Percentiles rank a stretch among this genome's conserved stretches.
Conservation (phyloP, 2,797 vertebrate species). For the Takifugu ocellatus region DNA sequence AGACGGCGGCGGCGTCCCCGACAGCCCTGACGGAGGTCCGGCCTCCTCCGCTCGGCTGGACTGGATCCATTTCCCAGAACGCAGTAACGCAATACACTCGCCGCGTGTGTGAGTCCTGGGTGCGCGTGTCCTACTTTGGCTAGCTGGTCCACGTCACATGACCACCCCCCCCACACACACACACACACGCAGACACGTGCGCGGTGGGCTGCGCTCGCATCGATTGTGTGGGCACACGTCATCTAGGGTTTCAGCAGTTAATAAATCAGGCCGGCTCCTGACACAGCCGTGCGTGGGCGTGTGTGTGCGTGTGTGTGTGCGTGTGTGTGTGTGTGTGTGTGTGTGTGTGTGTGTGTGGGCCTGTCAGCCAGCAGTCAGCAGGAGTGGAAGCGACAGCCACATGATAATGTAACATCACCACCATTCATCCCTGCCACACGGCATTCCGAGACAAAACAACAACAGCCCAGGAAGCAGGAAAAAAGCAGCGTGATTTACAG, state of each 20-base stretch:
- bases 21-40: slow-evolving; percentile 94
- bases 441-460: slow-evolving; percentile 77
- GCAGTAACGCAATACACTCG: slow-evolving; percentile 80
- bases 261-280: slow-evolving; percentile 74
- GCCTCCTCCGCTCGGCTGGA: slow-evolving; percentile 77
- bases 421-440: slow-evolving; percentile 79
- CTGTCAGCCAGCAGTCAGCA: slow-evolving; percentile 72
- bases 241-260: slow-evolving; percentile 72
- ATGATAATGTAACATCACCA: slow-evolving; percentile 82
- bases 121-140: slow-evolving; percentile 51
- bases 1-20: slow-evolving; percentile 92
- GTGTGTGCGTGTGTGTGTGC: slow-evolving; percentile 58
- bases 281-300: slow-evolving; percentile 48
- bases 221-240: slow-evolving; percentile 74
- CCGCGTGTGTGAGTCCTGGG: slow-evolving; percentile 47
- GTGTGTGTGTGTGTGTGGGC: slow-evolving; percentile 73
- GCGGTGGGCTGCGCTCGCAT: slow-evolving; percentile 64
- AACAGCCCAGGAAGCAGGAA: slow-evolving; percentile 68
- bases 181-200: slow-evolving; percentile 23
- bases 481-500: slow-evolving; percentile 71
- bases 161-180: slow-evolving; percentile 54
- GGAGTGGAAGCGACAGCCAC: slow-evolving; percentile 72
- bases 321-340: slow-evolving; percentile 42
- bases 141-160: slow-evolving; percentile 60
- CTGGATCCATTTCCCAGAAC: slow-evolving; percentile 84